Evolutionary conservation across 30 jellyfish, hydroid and myxozoan species (phyloP), one percentile per base, ranked within the genome.

Genomic region (Hydra vulgaris): DNA sequence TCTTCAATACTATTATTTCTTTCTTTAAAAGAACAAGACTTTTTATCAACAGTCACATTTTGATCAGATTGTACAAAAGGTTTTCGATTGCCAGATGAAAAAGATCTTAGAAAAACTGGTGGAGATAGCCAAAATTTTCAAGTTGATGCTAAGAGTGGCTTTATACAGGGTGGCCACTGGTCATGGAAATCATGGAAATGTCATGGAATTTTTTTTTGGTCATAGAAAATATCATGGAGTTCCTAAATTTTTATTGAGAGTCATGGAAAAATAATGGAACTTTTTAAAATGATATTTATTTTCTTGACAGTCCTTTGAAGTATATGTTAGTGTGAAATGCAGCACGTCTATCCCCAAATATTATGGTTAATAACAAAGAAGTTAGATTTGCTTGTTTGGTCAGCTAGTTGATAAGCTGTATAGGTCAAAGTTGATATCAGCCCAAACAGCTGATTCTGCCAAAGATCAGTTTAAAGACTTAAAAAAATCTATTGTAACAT

Each of bases 1-100:
- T 18, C 87, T 17, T 76, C 91, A 0, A 52, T 55, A 76, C 88
- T 67, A 15, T 74, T 80, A 53, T 52, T 73, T 53, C 25, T 84
- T 23, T 73, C 79, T 66, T 54, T 86, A 87, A 80, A 81, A 66
- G 56, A 70, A 54, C 20, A 55, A 66, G 90, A 75, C n/a, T 52
- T 81, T 27, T 75, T 67, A 25, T 67, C 87, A 73, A 66, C 25
- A 23, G 95, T 83, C 21, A 86, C 92, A 21, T 54, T 86, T 72
- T 61, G 91, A 74, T 23, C 26, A 4, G 74, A 86, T 72, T 76
- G 95, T 53, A 83, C 68, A 12, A 78, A 77, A 23, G 95, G 89
- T 8, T 86, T 89, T 79, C 90, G 86, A 0, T 67, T 86, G 19
- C 40, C 24, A 1, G 20, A 82, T 21, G 76, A 86, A 17, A 86